Base-by-base conservation (phyloP, 2,888 invertebrate genomes). In the Diarsia rubi region DNA sequence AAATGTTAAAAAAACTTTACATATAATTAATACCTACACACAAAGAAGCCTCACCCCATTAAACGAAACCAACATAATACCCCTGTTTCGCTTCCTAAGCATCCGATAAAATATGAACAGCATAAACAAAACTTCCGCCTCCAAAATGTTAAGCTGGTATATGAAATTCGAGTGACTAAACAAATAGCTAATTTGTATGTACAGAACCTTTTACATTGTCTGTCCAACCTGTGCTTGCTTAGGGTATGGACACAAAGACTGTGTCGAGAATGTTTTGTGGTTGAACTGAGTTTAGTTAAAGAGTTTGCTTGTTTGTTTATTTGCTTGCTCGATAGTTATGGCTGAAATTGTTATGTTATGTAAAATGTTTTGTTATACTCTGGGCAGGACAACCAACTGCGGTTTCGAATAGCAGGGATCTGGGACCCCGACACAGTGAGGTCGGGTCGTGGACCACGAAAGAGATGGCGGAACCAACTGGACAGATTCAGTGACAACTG, bases 141-240 rank as follows among this genome's bases (percentile, higher is more conserved):
- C 49, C 72, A 81, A 81, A 81, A 84, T 57, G 59, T 78, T 78
- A 69, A 66, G 59, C 71, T 64, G 37, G 45, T 54, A 49, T 65
- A 68, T 72, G 69, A 73, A 82, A 67, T 85, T 74, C 60, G 66
- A 62, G 73, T 69, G 59, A 78, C 78, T 71, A 69, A 84, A 65
- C 82, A 84, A 84, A 82, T 78, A 73, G 19, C 78, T 77, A 84
- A 82, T 82, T 84, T 84, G 73, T 82, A 84, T 73, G 82, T 77
- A 75, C 66, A 65, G 64, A n/a, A 70, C 82, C 82, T 62, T 81
- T 81, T 77, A 68, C 70, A 77, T 84, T 81, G 82, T 84, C 82
- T 84, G 67, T 67, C 44, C 59, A 44, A 84, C 68, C 73, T 82
- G 47, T 78, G 74, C 75, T 85, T 83, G 27, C 72, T 78, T 75